These are phyloP conservation scores for Rhadinocentrus ornatus DNA, from an alignment of 2,797 vertebrate species.

Conservation along the genomic window DNA sequence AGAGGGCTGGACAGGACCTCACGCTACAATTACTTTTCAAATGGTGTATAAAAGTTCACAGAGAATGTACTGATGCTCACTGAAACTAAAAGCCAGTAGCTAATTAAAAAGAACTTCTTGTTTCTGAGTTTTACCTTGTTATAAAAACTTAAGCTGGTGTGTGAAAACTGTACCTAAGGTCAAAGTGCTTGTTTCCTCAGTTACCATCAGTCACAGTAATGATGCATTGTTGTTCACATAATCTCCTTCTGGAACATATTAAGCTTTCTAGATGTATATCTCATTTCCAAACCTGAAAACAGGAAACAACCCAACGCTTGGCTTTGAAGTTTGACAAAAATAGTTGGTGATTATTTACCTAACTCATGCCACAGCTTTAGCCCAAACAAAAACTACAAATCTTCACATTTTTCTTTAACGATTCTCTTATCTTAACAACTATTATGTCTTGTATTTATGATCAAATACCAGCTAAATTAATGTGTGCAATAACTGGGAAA, in stretches of 20 bases:
- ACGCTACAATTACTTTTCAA: conserved; percentile 45
- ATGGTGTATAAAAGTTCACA: conserved; percentile 15
- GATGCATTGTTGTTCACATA: not conserved
- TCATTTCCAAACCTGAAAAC: not conserved
- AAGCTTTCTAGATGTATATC: not conserved
- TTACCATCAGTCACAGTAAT: not conserved
- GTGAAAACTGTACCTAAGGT: not conserved
- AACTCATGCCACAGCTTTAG: not conserved
- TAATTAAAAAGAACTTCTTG: conserved; percentile 13
- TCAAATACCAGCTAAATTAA: not conserved
- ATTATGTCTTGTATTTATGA: not conserved
- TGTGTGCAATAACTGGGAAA: not conserved
- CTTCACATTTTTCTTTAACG: not conserved
- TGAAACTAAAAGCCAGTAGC: conserved; percentile 8
- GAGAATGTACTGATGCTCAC: conserved; percentile 11
- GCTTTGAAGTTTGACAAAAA: not conserved
- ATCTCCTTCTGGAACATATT: not conserved
- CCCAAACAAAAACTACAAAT: not conserved
- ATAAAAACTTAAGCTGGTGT: not conserved
- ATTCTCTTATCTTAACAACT: not conserved
- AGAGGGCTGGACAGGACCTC: conserved; percentile 29
- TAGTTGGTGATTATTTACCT: not conserved
- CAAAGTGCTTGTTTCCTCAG: not conserved
- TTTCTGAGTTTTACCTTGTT: conserved; percentile 12
- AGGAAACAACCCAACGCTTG: not conserved